Evolutionary conservation across 2,113 vertebrate genomes (phyloP).

Genomic region (Neotragus pygmaeus): DNA sequence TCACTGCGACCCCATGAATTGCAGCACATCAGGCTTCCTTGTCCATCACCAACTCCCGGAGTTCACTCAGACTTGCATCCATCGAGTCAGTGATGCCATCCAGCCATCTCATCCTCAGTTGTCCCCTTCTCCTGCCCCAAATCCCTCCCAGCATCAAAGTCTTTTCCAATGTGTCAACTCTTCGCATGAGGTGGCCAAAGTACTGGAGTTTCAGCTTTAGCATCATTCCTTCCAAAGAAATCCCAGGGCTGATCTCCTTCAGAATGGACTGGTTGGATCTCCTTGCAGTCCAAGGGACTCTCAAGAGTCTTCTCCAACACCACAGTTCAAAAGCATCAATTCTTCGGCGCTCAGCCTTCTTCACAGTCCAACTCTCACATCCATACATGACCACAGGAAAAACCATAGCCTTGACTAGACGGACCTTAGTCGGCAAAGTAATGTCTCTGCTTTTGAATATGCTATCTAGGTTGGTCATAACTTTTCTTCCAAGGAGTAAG

Average conservation of each 20-base stretch:
- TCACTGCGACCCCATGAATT: neutral
- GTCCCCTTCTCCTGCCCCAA: neutral
- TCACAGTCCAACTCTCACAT: neutral
- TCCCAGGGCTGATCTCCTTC: neutral
- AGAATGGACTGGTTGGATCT: neutral
- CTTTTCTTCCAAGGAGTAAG: neutral
- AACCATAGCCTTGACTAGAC: neutral
- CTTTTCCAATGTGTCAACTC: neutral
- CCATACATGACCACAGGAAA: neutral
- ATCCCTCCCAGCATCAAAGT: neutral
- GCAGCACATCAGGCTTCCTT: neutral
- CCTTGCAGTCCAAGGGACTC: neutral
- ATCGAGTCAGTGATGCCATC: accelerated
- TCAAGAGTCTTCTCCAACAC: neutral
- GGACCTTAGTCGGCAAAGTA: neutral
- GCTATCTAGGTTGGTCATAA: neutral
- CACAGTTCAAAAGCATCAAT: neutral
- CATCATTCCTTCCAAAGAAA: neutral
- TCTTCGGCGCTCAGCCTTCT: neutral
- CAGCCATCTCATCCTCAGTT: neutral
- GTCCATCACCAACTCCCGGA: neutral
- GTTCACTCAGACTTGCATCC: neutral
- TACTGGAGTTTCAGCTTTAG: neutral
- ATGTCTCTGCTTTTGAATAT: neutral
- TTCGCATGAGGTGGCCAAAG: accelerated